Evolutionary conservation across 1,140 invertebrate species (phyloP).

Genomic region (Cyrtorhinus lividipennis): DNA sequence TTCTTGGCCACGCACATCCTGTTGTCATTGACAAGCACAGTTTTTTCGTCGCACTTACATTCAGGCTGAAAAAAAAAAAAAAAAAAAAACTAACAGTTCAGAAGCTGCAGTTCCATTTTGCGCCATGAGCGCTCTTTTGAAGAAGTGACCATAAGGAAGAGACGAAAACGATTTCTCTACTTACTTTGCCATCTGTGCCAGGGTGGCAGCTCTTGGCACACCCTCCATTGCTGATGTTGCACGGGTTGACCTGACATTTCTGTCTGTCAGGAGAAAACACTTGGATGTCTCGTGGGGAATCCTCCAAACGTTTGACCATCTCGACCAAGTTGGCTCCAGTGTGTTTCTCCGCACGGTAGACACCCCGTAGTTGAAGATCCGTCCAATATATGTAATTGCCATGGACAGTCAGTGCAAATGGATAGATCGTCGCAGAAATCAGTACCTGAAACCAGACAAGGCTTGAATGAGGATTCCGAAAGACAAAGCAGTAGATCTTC

Average conservation of each 20-base stretch:
- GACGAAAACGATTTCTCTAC: too few relatives aligned
- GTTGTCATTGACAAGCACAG: constrained; percentile 80
- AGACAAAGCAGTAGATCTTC: neutral
- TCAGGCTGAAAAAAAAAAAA: constrained; percentile 38
- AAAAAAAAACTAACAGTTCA: neutral
- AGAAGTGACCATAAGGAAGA: too few relatives aligned
- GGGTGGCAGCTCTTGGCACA: constrained; percentile 92
- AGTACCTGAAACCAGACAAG: constrained; percentile 40
- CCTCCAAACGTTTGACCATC: constrained; percentile 80
- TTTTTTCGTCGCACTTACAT: constrained; percentile 72
- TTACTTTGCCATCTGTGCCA: constrained; percentile 53
- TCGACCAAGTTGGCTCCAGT: constrained; percentile 90
- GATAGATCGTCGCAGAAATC: constrained; percentile 84
- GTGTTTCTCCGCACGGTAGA: constrained; percentile 92
- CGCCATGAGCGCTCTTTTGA: too few relatives aligned
- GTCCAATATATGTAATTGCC: constrained; percentile 95
- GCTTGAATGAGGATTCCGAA: neutral
- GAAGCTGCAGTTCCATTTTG: neutral
- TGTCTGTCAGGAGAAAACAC: constrained; percentile 70
- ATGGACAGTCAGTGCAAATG: constrained; percentile 86
- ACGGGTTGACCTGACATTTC: constrained; percentile 68
- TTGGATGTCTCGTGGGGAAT: constrained; percentile 80
- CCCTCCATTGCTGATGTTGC: constrained; percentile 84
- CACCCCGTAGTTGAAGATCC: constrained; percentile 82
- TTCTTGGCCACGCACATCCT: constrained; percentile 81